These are phyloP conservation scores for Erebia epiphron DNA, from an alignment of 2,888 invertebrate genomes.

Conservation along the genomic window DNA sequence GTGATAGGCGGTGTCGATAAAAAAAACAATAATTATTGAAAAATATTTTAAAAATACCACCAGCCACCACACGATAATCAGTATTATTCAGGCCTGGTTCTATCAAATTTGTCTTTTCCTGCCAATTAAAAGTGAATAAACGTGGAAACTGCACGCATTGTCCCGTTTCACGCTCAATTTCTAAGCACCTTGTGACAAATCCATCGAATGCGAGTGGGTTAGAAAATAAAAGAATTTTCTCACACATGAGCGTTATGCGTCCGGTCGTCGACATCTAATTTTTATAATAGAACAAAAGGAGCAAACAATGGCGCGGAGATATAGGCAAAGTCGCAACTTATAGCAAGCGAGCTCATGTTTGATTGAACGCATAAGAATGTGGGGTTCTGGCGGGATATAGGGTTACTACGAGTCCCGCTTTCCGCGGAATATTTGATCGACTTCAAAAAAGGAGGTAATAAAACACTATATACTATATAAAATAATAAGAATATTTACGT, in stretches of 20 bases:
- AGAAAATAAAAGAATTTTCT: constrained; percentile 42
- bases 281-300: constrained; percentile 67
- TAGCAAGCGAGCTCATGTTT: constrained; percentile 66
- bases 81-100: not conserved
- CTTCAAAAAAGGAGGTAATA: not conserved
- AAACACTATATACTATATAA: too few relatives aligned
- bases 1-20: too few relatives aligned
- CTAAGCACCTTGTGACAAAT: constrained; percentile 21
- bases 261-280: constrained; percentile 56
- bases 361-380: constrained; percentile 82
- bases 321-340: constrained; percentile 54
- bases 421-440: not conserved
- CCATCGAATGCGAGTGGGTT: constrained; percentile 32
- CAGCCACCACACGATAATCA: not conserved
- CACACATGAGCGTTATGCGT: constrained; percentile 36
- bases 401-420: not conserved
- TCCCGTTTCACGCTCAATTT: constrained; percentile 15
- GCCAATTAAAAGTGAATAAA: constrained; percentile 17
- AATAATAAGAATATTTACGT: too few relatives aligned
- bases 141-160: constrained; percentile 16
- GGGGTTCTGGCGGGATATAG: constrained; percentile 56
- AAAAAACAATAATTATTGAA: too few relatives aligned
- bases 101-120: constrained; percentile 23
- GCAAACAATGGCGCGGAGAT: constrained; percentile 62
- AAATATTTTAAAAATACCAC: too few relatives aligned